Base-by-base conservation (phyloP, 2,113 vertebrate genomes). In the Amazona vittata region DNA sequence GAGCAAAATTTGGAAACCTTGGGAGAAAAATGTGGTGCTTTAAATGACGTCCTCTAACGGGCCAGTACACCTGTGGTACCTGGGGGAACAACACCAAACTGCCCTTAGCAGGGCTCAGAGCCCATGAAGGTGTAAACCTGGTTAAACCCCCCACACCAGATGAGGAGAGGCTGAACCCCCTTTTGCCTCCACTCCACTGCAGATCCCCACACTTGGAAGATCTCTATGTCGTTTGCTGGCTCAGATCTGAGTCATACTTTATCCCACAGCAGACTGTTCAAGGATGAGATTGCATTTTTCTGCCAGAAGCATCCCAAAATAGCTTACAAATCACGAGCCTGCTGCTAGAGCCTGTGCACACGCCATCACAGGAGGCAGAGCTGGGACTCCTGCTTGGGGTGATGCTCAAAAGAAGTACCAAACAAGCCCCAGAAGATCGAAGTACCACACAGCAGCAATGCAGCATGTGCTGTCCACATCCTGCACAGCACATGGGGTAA, bases 261-360 rank as follows among this genome's bases (percentile, higher is more conserved):
- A 53, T 70, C 83, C 86, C 6, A 0, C 68, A 77, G 83, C 59
- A 69, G n/a, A n/a, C 83, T 90, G 86, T 43, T 43, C 65, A 60
- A 59, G 0, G 4, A 83, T 86, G 95, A 96, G 50, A 64, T 1
- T 68, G 89, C 93, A 88, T 74, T 88, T 93, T 95, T 79, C 87
- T 88, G 70, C 81, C 93, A 93, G 82, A 87, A 75, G 74, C n/a
- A 68, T 94, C 90, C 96, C 82, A 93, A 86, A 96, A 95, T 77
- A 90, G 83, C 90, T 92, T 18, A 21, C 12, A 0, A 69, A 80
- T 77, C 79, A 90, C 7, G 0, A 0, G 1, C 70, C 43, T 25
- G 0, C 57, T 4, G 15, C 84, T n/a, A 24, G 52, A 93, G 74
- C 37, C 78, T n/a, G 1, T 15, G 53, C 37, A 65, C 28, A 7